phyloP scores from a whole-genome alignment of 2,888 invertebrate genomes.

The Rhingia rostrata region DNA sequence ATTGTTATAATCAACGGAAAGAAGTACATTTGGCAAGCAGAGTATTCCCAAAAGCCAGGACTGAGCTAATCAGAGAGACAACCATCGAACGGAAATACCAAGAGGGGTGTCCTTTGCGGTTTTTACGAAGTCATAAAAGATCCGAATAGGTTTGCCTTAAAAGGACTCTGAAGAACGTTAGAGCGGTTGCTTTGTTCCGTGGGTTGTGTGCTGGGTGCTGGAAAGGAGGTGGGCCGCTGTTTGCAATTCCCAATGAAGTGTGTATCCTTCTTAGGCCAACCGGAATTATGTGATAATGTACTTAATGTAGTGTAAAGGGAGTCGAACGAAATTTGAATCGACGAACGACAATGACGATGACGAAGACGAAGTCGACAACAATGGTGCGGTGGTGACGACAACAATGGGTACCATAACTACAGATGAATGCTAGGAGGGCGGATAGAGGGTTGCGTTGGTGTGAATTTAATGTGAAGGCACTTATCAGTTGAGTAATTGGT shows the following conservation, averaged over 20 bases:
- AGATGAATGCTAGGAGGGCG: constrained; percentile 54
- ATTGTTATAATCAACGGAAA: constrained; percentile 62
- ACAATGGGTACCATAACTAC: not conserved
- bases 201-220: constrained; percentile 38
- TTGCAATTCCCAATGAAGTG: constrained; percentile 71
- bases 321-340: constrained; percentile 67
- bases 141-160: constrained; percentile 14
- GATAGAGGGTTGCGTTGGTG: constrained; percentile 42
- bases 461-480: constrained; percentile 67
- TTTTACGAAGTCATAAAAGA: constrained; percentile 66
- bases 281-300: constrained; percentile 74
- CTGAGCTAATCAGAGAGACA: constrained; percentile 68
- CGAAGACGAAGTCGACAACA: constrained; percentile 30
- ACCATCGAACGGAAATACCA: constrained; percentile 54
- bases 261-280: constrained; percentile 73
- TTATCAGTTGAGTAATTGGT: constrained; percentile 68
- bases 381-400: constrained; percentile 11
- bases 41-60: constrained; percentile 45
- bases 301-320: constrained; percentile 73
- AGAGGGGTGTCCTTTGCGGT: constrained; percentile 55
- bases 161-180: constrained; percentile 25
- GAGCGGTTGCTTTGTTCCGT: constrained; percentile 34
- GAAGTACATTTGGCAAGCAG: constrained; percentile 52
- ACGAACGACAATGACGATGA: constrained; percentile 34
- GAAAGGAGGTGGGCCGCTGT: constrained; percentile 47